Base-by-base conservation (phyloP, 1,140 invertebrate species). In the Trichoplusia ni region DNA sequence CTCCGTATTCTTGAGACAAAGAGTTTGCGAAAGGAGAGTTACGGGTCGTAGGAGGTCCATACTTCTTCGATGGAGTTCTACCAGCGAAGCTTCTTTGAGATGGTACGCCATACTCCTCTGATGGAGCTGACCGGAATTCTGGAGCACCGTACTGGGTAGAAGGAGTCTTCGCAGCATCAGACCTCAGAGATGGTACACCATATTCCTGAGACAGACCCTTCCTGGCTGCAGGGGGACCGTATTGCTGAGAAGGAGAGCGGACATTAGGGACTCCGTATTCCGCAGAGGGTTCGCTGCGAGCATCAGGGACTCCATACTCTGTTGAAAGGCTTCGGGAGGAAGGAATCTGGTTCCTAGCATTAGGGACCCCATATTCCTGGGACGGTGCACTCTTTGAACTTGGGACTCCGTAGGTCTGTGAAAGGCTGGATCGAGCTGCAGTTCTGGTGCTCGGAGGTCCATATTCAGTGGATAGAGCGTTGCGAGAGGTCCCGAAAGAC, bases 41-140 rank as follows among this genome's bases (percentile, higher is more conserved):
- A 4, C 61, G 33, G 7, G 27, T 70, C 49, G 16, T 46, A 8
- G 79, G 75, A 9, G 59, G 61, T 3, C 75, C 75, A 21, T 77
- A 83, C 61, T 77, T 74, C 46, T 75, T 66, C 2, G 81, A 78
- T 31, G 73, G 73, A 4, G 59, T 46, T 13, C 56, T 60, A 0
- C 16, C 18, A n/a, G 56, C 72, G 18, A 75, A 75, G 23, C 63
- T 78, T 42, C 72, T 76, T 51, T 68, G 69, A 2, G 78, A 71
- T 9, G 80, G 80, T 0, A 65, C 49, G 1, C 79, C 78, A 18
- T 81, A 81, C 59, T 76, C 64, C 46, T 74, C 67, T 0, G 81
- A 85, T 11, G 79, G 80, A 14, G 53, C 58, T 2, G 69, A 75
- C 6, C 71, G 64, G 47, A 77, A 71, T 23, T 73, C 72, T 35